These are phyloP conservation scores for Sylvicapra grimmia DNA, from an alignment of 2,113 vertebrate genomes.

Conservation along the genomic window DNA sequence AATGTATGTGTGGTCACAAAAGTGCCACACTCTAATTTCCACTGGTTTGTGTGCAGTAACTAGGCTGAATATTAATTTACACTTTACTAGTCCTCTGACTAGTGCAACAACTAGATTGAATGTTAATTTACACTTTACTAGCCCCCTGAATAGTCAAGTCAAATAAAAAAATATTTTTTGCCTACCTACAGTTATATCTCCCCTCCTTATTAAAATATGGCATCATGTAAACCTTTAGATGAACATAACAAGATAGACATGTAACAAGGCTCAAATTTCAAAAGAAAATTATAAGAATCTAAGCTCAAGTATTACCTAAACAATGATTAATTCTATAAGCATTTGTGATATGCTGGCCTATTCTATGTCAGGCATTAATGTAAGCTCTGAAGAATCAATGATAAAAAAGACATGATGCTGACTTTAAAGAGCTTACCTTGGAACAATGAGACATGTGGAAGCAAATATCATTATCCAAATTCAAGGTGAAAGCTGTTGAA, in stretches of 20 bases:
- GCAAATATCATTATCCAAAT: background rate
- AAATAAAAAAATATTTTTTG: background rate
- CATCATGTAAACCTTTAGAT: background rate
- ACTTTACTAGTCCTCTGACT: background rate
- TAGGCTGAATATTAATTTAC: background rate
- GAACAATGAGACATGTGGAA: background rate
- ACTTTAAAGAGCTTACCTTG: background rate
- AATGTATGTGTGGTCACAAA: background rate
- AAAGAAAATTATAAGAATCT: background rate
- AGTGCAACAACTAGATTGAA: background rate
- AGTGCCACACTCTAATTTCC: background rate
- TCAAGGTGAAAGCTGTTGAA: background rate
- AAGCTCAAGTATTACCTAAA: conserved; percentile 2
- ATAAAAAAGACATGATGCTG: background rate
- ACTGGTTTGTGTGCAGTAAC: background rate
- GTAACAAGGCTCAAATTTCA: background rate
- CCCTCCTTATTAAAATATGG: background rate
- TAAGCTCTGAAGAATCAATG: background rate
- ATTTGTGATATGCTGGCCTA: background rate
- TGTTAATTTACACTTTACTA: background rate
- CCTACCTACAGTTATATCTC: background rate
- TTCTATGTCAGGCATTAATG: background rate
- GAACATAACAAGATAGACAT: background rate
- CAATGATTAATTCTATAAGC: background rate
- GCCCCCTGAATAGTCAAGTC: background rate